phyloP scores from a whole-genome alignment of 2,797 vertebrate genomes.

The Sphenodon punctatus region DNA sequence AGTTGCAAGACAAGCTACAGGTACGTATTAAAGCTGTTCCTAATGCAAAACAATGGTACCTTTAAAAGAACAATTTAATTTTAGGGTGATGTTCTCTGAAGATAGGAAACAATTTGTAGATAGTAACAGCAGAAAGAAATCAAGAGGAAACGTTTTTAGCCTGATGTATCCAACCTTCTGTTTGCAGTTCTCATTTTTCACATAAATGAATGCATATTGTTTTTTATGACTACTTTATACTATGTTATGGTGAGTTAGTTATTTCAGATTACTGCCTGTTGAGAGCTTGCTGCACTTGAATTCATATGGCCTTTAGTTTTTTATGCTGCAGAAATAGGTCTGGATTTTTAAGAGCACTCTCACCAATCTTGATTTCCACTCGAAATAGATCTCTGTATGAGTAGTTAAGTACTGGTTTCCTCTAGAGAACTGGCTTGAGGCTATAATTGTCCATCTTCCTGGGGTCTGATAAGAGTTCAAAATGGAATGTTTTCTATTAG shows the following conservation, averaged over 20 bases:
- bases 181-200: slow-evolving; percentile 34
- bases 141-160: not conserved
- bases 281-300: slow-evolving; percentile 22
- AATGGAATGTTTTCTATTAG: not conserved
- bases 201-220: slow-evolving; percentile 17
- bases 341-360: slow-evolving; percentile 1
- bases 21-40: slow-evolving; percentile 62
- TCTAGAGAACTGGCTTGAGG: not conserved
- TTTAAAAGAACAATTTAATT: not conserved
- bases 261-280: slow-evolving; percentile 18
- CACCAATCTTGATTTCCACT: too few relatives aligned
- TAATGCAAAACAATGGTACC: not conserved
- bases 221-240: slow-evolving; percentile 20
- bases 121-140: not conserved
- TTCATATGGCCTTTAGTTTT: slow-evolving; percentile 9
- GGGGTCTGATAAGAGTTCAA: not conserved
- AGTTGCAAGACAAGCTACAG: slow-evolving; percentile 89
- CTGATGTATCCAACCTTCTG: slow-evolving; percentile 18
- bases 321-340: slow-evolving; percentile 9
- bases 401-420: slow-evolving; percentile 16
- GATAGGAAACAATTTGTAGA: not conserved
- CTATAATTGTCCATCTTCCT: not conserved
- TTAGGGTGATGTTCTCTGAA: not conserved
- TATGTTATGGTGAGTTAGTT: not conserved
- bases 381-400: slow-evolving; percentile 17